A percentile compares a stretch with the other conserved stretches of the same genome.
phyloP scores from a whole-genome alignment of 37 sponge, comb jelly and placozoan genomes.

The Cliona cf. orientalis region DNA sequence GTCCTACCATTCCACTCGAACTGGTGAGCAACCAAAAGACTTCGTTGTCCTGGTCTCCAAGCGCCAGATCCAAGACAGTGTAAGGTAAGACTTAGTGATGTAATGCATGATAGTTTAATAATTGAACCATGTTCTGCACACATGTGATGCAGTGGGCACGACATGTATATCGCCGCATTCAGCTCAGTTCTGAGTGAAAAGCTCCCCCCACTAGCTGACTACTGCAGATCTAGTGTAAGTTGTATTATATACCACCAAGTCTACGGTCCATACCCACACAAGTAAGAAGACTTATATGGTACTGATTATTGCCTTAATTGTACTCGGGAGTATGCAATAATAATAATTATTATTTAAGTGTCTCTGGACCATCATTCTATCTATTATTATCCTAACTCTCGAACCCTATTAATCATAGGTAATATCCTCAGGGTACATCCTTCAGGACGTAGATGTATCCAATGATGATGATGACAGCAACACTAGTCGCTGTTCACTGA shows the following conservation, averaged over 20 bases:
- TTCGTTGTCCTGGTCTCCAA: conserved; percentile 41
- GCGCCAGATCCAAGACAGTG: not conserved
- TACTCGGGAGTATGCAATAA: too few species aligned
- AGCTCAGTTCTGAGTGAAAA: conserved; percentile 28
- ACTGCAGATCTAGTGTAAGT: conserved; percentile 32
- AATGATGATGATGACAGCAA: too few species aligned
- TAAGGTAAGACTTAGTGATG: not conserved
- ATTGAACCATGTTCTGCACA: not conserved
- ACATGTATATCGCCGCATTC: conserved; percentile 18
- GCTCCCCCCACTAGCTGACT: conserved; percentile 19
- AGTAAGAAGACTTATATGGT: too few species aligned
- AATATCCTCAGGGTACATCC: conserved; percentile 50
- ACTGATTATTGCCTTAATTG: not conserved
- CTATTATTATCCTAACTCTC: too few species aligned
- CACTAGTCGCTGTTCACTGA: conserved; percentile 2
- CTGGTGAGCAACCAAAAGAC: conserved; percentile 16
- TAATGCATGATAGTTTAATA: not conserved
- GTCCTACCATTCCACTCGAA: conserved; percentile 5
- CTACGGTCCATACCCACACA: too few species aligned
- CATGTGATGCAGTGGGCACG: not conserved
- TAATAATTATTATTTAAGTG: too few species aligned
- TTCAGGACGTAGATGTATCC: not conserved
- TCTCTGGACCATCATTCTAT: too few species aligned
- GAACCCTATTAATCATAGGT: conserved; percentile 42
- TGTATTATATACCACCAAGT: not conserved